Conservation (phyloP, 2,797 vertebrate species). For the Hyperoplus lanceolatus region DNA sequence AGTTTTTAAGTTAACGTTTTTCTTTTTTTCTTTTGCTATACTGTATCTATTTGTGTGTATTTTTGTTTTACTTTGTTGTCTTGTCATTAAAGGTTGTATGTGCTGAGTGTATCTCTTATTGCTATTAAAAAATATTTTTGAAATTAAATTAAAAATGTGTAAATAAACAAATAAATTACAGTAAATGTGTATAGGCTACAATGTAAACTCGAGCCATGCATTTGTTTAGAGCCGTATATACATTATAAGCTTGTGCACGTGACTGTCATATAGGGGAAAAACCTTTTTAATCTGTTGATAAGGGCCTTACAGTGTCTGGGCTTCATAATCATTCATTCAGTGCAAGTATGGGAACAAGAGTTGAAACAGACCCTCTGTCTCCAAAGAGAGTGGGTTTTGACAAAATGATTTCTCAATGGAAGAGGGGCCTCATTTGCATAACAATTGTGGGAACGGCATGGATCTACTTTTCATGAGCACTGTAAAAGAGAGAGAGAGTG, state of each 20-base stretch:
- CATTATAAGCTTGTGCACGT: conserved; percentile 2
- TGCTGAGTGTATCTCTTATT: too few relatives aligned
- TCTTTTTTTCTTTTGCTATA: too few relatives aligned
- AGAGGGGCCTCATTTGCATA: conserved; percentile 87
- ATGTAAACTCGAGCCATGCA: conserved; percentile 7
- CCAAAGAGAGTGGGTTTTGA: conserved; percentile 83
- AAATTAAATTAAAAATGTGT: neutral
- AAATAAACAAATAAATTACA: neutral
- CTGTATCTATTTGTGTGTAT: too few relatives aligned
- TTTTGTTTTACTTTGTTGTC: too few relatives aligned
- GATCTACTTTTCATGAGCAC: conserved; percentile 83
- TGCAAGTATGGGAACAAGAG: conserved; percentile 83
- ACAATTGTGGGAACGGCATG: conserved; percentile 89
- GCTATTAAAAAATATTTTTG: neutral
- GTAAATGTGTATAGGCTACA: neutral
- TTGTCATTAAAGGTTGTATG: too few relatives aligned
- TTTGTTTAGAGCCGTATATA: conserved; percentile 5
- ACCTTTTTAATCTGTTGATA: conserved; percentile 66
- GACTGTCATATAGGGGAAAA: conserved; percentile 31
- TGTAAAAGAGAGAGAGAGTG: conserved; percentile 69
- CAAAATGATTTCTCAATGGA: conserved; percentile 89
- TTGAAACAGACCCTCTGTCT: conserved; percentile 77
- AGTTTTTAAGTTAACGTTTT: neutral
- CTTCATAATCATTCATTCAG: conserved; percentile 84
- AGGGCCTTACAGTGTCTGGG: conserved; percentile 76